Conservation (phyloP, 1,140 invertebrate genomes). For the Orius laevigatus region DNA sequence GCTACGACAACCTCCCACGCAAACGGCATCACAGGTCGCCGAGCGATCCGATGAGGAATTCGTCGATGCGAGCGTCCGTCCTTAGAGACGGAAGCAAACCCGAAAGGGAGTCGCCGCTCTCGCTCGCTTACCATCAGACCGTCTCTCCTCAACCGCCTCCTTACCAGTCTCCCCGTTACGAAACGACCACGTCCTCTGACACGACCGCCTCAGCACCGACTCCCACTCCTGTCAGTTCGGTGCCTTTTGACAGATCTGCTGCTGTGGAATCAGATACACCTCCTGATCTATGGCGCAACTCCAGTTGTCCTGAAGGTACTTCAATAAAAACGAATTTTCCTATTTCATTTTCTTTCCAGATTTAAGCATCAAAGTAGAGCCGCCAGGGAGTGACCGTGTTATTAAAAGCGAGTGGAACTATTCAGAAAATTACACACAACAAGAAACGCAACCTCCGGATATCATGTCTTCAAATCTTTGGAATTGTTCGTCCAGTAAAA, state of each 20-base stretch:
- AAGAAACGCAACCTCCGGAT: background rate
- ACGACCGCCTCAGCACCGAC: slow-evolving; percentile 24
- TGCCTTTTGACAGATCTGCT: slow-evolving; percentile 24
- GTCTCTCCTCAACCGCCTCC: slow-evolving; percentile 5
- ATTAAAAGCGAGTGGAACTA: slow-evolving; percentile 18
- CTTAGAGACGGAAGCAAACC: slow-evolving; percentile 37
- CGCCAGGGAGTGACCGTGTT: slow-evolving; percentile 28
- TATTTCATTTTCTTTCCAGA: slow-evolving; percentile 27
- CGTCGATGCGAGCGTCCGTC: slow-evolving; percentile 40
- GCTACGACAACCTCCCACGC: slow-evolving; percentile 29
- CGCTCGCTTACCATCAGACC: slow-evolving; percentile 9
- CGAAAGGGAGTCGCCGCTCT: slow-evolving; percentile 18
- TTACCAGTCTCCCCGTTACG: slow-evolving; percentile 9
- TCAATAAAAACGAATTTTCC: background rate
- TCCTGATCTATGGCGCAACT: slow-evolving; percentile 24
- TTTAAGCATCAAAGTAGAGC: slow-evolving; percentile 45
- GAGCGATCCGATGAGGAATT: slow-evolving; percentile 31
- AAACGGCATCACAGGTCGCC: slow-evolving; percentile 29
- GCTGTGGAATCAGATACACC: slow-evolving; percentile 24
- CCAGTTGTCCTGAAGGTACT: slow-evolving; percentile 32
- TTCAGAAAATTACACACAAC: slow-evolving; percentile 20
- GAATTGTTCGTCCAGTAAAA: slow-evolving; percentile 18
- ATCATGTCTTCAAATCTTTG: slow-evolving; percentile 10
- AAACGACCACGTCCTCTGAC: slow-evolving; percentile 6
- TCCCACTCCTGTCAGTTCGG: slow-evolving; percentile 24